Evolutionary conservation across 92 coral and sea anemone genomes (phyloP).

Genomic region (Muricea muricata): DNA sequence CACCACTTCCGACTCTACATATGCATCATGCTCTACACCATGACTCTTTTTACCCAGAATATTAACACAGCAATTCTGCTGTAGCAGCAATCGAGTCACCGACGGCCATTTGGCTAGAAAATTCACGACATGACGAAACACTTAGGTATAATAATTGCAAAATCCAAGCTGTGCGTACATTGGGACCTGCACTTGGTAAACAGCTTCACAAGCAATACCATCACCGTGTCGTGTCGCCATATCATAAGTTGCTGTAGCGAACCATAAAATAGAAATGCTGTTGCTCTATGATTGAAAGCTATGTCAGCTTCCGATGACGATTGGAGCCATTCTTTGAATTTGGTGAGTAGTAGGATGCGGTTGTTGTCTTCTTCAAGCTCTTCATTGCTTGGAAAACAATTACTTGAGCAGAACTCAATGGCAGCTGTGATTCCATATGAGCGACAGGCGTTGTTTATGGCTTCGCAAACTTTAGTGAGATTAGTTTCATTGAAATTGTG

Average conservation of each 20-base stretch:
- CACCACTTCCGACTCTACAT: conserved; percentile 31
- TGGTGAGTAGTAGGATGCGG: too few species aligned
- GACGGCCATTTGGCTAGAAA: conserved; percentile 29
- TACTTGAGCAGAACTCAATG: not conserved
- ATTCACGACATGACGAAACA: conserved; percentile 34
- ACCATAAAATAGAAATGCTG: not conserved
- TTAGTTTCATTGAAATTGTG: conserved; percentile 1
- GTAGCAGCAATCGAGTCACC: conserved; percentile 1
- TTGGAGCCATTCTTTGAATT: not conserved
- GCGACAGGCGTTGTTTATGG: not conserved
- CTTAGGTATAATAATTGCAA: conserved; percentile 21
- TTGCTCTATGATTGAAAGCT: not conserved
- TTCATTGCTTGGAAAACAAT: too few species aligned
- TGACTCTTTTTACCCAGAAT: conserved; percentile 1
- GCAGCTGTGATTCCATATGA: not conserved
- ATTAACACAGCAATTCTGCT: conserved; percentile 18
- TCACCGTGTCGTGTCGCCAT: conserved; percentile 6
- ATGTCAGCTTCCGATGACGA: not conserved
- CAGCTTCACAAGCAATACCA: conserved; percentile 24
- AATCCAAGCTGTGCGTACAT: conserved; percentile 31
- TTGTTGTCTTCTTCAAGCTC: not conserved
- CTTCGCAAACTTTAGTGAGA: conserved; percentile 7
- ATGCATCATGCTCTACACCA: conserved; percentile 27
- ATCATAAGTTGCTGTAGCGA: not conserved
- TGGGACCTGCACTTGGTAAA: conserved; percentile 22